Base-by-base conservation (phyloP, 2,888 invertebrate species). In the Copidosoma aretas region DNA sequence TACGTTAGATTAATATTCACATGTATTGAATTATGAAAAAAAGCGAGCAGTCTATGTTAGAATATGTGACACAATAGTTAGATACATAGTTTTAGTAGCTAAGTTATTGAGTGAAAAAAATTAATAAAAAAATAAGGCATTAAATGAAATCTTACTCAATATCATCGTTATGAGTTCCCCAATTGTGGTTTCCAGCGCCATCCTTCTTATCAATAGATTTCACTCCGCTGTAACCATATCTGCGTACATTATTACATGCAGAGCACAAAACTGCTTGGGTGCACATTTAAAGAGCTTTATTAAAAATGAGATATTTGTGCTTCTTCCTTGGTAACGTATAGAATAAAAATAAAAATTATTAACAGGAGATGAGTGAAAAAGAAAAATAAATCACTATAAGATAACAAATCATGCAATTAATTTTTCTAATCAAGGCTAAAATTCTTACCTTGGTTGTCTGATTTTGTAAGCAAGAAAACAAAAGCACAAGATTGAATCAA, bases 161-260 rank as follows among this genome's bases (percentile, higher is more conserved):
- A 78, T 95, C 94, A 84, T 97, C 96, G 86, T 93, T 93, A 78
- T 93, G 89, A 74, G 93, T 93, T 77, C 97, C 97, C 97, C 97
- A 97, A 87, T 97, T 97, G 85, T 95, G 94, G 75, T 95, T 91
- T 75, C 97, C 97, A 84, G 91, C 93, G 77, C 97, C 97, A 79
- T 97, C 96, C 76, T 94, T 92, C 86, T 97, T 97, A 84, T 97
- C 97, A 77, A 94, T 89, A 73, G 95, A 90, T 86, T 97, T 97
- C 74, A 97, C 91, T 79, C 97, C 96, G 81, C 89, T 89, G 86
- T 83, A 87, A 86, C 82, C 84, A 85, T 84, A 84, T 83, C 84
- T 85, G 82, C 82, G 84, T 83, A 84, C 82, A 85, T 82, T 84
- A 75, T 68, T 73, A 64, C 59, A 24, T 65, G 64, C 62, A 68